Conservation (phyloP, 2,113 vertebrate species). For the Chaenocephalus aceratus region DNA sequence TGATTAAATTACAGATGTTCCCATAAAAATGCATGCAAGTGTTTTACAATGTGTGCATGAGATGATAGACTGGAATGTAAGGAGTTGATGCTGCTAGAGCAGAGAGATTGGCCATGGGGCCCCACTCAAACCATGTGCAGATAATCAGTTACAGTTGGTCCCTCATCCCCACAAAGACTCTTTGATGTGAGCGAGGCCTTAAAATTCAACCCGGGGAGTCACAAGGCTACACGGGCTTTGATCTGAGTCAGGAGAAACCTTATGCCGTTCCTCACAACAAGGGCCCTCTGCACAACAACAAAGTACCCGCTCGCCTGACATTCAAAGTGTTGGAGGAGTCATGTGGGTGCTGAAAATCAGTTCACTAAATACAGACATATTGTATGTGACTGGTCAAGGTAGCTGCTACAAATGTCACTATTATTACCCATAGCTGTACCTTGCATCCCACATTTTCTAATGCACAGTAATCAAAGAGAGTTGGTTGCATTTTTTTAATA, state of each 20-base stretch:
- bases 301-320: conserved; percentile 9
- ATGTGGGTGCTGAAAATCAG: conserved; percentile 2
- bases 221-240: conserved; percentile 72
- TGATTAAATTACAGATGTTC: not conserved
- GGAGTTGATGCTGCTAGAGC: conserved; percentile 39
- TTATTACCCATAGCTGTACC: not conserved
- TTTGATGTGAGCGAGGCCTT: conserved; percentile 80
- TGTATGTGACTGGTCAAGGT: not conserved
- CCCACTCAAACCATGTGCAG: conserved; percentile 75
- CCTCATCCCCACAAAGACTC: conserved; percentile 74
- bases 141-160: conserved; percentile 79
- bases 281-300: conserved; percentile 37
- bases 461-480: not conserved
- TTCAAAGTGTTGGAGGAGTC: conserved; percentile 15
- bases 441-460: not conserved
- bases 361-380: not conserved
- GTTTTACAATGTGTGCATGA: conserved; percentile 10
- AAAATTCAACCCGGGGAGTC: conserved; percentile 73
- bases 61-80: conserved; percentile 32
- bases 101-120: conserved; percentile 41
- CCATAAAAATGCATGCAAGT: not conserved
- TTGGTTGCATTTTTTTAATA: not conserved
- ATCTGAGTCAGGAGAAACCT: conserved; percentile 68
- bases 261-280: conserved; percentile 43
- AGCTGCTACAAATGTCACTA: not conserved